These are phyloP conservation scores for Octodon degus DNA, from an alignment of 2,113 vertebrate genomes.

Conservation along the genomic window DNA sequence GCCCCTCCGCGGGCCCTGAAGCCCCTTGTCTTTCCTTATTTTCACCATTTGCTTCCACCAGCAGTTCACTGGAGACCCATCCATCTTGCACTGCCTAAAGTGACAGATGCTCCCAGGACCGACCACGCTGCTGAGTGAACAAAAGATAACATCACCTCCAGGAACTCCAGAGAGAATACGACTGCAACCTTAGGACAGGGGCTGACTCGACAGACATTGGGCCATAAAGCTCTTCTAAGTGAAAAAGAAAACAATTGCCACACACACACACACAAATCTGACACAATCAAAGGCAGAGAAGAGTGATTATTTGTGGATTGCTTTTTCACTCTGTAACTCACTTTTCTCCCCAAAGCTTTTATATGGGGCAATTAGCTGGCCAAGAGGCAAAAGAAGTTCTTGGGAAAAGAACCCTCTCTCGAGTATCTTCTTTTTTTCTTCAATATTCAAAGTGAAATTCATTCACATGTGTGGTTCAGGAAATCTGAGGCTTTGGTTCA, in stretches of 20 bases:
- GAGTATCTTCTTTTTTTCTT: conserved; percentile 70
- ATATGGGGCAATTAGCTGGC: conserved; percentile 82
- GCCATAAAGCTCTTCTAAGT: conserved; percentile 87
- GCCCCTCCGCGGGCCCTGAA: conserved; percentile 82
- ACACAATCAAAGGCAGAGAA: conserved; percentile 85
- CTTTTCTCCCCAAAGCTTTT: conserved; percentile 63
- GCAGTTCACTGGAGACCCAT: conserved; percentile 96
- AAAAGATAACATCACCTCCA: conserved; percentile 91
- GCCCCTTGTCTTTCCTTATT: conserved; percentile 91
- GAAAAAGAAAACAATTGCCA: conserved; percentile 80
- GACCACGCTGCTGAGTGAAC: conserved; percentile 88
- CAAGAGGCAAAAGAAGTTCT: conserved; percentile 74
- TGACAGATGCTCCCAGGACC: conserved; percentile 97
- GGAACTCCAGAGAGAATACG: conserved; percentile 87
- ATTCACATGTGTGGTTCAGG: conserved; percentile 62
- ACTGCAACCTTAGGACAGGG: conserved; percentile 83
- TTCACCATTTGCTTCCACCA: conserved; percentile 97
- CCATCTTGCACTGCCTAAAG: conserved; percentile 95
- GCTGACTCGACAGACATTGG: conserved; percentile 85
- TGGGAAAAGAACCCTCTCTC: conserved; percentile 45
- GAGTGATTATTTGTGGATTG: conserved; percentile 76
- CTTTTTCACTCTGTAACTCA: conserved; percentile 73
- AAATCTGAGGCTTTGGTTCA: conserved; percentile 15
- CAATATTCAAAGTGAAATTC: conserved; percentile 78
- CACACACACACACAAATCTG: conserved; percentile 78